These are phyloP conservation scores for Camelus bactrianus DNA, from an alignment of 2,113 vertebrate species.

Conservation along the genomic window DNA sequence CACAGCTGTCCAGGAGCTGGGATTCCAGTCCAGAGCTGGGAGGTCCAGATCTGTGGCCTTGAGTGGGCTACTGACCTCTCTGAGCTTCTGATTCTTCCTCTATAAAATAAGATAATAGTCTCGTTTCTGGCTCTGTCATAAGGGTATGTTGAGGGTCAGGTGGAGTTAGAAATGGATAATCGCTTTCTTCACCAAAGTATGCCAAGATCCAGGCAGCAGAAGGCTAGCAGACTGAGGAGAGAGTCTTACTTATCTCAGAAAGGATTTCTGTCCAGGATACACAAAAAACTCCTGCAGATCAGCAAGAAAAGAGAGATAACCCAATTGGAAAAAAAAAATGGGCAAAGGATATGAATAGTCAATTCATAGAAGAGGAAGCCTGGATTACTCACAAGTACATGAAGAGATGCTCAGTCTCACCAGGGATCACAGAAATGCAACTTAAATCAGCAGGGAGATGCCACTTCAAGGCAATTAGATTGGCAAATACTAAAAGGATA, in stretches of 20 bases:
- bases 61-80: neutral
- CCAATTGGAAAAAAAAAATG: neutral
- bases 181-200: neutral
- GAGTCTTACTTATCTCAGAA: neutral
- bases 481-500: neutral
- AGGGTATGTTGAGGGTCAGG: neutral
- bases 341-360: neutral
- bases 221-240: neutral
- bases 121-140: neutral
- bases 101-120: neutral
- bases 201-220: neutral
- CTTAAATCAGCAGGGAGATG: neutral
- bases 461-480: neutral
- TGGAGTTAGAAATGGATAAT: neutral
- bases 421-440: neutral
- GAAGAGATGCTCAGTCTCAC: neutral
- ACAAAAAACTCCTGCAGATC: conserved; percentile 27
- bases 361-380: neutral
- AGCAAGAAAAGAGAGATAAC: neutral
- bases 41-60: neutral
- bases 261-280: neutral
- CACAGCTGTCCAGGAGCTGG: neutral
- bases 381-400: neutral
- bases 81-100: neutral
- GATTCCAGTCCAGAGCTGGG: neutral